phyloP scores from a whole-genome alignment of 2,113 vertebrate genomes.

The Lampris incognitus region DNA sequence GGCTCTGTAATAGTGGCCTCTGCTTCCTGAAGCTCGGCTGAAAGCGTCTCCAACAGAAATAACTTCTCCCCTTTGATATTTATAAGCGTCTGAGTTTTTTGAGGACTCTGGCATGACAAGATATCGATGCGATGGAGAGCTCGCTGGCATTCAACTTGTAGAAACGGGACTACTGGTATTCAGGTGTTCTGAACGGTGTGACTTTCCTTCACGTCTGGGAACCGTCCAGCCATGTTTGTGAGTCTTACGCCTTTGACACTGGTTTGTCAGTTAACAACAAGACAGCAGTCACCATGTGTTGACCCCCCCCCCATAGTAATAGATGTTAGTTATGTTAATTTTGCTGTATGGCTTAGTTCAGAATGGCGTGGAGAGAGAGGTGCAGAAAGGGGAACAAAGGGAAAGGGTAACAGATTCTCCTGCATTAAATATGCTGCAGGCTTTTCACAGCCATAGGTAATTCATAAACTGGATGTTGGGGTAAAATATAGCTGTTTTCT shows the following conservation, averaged over 20 bases:
- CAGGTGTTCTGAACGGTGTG: background rate
- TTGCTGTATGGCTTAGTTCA: conserved; percentile 7
- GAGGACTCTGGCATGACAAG: background rate
- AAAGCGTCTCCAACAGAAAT: conserved; percentile 29
- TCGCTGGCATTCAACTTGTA: conserved; percentile 6
- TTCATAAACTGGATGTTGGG: conserved; percentile 68
- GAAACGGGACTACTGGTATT: conserved; percentile 6
- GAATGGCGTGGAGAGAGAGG: conserved; percentile 39
- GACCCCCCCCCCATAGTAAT: background rate
- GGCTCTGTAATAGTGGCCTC: conserved; percentile 40
- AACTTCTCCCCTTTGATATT: conserved; percentile 24
- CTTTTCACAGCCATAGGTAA: conserved; percentile 70
- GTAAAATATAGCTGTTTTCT: conserved; percentile 44
- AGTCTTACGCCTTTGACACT: conserved; percentile 1
- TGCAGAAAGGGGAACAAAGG: conserved; percentile 43
- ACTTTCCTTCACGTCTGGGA: background rate
- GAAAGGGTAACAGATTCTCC: conserved; percentile 63
- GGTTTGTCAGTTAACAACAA: background rate
- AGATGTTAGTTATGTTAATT: conserved; percentile 9
- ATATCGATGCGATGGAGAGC: conserved; percentile 4
- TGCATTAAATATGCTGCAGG: conserved; percentile 73
- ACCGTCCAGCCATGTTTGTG: conserved; percentile 7
- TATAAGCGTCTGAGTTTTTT: conserved; percentile 33
- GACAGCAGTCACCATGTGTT: background rate
- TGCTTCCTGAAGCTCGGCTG: background rate